Evolutionary conservation across 2,797 vertebrate species (phyloP), one percentile per base, ranked within the genome.

Genomic region (Hippocampus kuda): DNA sequence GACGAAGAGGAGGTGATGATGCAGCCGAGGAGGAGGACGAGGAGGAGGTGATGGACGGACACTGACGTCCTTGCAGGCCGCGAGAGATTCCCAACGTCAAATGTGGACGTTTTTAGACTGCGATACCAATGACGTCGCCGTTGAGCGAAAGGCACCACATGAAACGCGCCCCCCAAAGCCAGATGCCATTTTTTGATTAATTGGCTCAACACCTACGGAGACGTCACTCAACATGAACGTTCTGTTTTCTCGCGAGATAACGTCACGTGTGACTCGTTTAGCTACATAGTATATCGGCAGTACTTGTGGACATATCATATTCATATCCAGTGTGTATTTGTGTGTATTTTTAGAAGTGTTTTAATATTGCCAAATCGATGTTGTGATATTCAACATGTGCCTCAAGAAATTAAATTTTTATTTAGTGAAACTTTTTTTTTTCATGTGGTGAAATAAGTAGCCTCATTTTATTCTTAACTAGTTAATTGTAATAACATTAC

Each of bases 41-140:
- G 34, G 9, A 11, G 66, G 54, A 26, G 38, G 30, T 24, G 68
- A 27, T 3, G 74, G 46, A 27, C 18, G 38, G 41, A 34, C 16
- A 3, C 20, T 54, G 65, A 48, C 18, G 49, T 48, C 6, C 26
- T 42, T 46, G 48, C 48, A 54, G 66, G 51, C 48, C 66, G 63
- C 42, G 44, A 16, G 34, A 48, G 24, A 26, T 48, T 27, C 22
- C 34, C 22, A n/a, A 41, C 22, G 34, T 63, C 18, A 42, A 20
- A 27, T 61, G 30, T 34, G 18, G 10, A 24, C 53, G n/a, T 64
- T 64, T 24, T 8, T 8, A 64, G 13, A 24, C 10, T 13, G 53
- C 6, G 27, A 26, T 51, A 8, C 60, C 18, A 48, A 70, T 75
- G 70, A 75, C 70, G 78, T 75, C 26, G 79, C 7, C 1, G 1